These are phyloP conservation scores for Emmelina monodactyla DNA, from an alignment of 2,888 invertebrate genomes.

Conservation along the genomic window DNA sequence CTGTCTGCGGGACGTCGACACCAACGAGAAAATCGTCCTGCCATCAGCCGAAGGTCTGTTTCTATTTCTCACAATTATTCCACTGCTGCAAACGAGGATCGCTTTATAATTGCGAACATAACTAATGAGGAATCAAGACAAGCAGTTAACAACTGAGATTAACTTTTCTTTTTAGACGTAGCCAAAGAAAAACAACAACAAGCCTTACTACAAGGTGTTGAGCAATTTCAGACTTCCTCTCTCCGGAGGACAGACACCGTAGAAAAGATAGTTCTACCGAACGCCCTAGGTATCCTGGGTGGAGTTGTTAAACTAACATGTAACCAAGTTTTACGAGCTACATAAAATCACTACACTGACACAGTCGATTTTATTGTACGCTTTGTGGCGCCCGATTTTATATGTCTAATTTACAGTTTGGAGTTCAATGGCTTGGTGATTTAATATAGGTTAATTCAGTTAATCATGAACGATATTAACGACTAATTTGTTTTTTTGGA, in stretches of 20 bases:
- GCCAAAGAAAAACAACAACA: constrained; percentile 77
- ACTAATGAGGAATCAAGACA: neutral
- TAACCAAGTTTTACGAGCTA: no score
- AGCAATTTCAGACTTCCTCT: constrained; percentile 77
- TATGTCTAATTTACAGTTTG: no score
- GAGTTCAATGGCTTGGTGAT: no score
- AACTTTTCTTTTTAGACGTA: constrained; percentile 59
- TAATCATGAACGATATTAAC: no score
- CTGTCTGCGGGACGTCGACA: constrained; percentile 87
- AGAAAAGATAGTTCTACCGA: constrained; percentile 85
- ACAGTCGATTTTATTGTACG: neutral
- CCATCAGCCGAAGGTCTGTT: constrained; percentile 90
- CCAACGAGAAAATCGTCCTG: constrained; percentile 89
- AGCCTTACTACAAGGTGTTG: constrained; percentile 78
- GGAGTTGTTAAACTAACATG: neutral
- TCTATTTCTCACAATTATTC: no score
- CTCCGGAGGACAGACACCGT: constrained; percentile 81
- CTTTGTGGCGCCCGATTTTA: neutral
- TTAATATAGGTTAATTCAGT: no score
- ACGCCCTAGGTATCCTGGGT: constrained; percentile 76
- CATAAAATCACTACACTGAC: constrained; percentile 4
- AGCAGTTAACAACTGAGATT: constrained; percentile 1
- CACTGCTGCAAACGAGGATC: no score
- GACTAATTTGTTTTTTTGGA: no score
- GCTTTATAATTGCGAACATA: no score